Conservation (phyloP, 2,113 vertebrate species). For the Chamaea fasciata region DNA sequence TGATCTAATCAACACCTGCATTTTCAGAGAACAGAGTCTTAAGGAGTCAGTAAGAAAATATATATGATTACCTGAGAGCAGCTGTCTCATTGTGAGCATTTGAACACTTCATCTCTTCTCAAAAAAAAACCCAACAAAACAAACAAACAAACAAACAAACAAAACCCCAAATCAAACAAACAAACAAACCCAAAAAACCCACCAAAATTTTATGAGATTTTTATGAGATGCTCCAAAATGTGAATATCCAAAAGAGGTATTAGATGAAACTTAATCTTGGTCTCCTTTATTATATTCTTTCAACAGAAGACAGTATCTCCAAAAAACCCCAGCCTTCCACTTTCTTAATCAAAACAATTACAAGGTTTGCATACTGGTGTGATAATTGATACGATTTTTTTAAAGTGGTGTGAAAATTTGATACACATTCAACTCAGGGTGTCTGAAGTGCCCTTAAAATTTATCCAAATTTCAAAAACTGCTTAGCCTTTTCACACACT, state of each 20-base stretch:
- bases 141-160: too few relatives aligned
- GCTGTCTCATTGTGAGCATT: not conserved
- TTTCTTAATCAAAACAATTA: not conserved
- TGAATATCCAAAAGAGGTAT: not conserved
- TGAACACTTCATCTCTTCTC: not conserved
- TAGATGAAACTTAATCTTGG: not conserved
- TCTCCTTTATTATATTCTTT: not conserved
- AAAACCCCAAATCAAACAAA: not conserved
- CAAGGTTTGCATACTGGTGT: not conserved
- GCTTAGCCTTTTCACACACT: not conserved
- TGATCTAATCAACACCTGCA: not conserved
- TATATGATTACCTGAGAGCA: not conserved
- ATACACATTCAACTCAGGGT: not conserved
- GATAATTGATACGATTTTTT: not conserved
- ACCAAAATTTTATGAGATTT: not conserved
- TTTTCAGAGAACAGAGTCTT: not conserved
- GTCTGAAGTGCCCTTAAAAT: not conserved
- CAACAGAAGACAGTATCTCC: not conserved
- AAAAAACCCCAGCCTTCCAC: not conserved
- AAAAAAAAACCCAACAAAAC: not conserved
- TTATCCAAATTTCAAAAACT: not conserved
- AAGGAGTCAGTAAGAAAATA: not conserved
- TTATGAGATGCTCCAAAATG: not conserved
- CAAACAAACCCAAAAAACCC: not conserved
- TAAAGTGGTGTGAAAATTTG: not conserved